Evolutionary conservation across 2,888 invertebrate species (phyloP).

Genomic region (Polyommatus icarus): DNA sequence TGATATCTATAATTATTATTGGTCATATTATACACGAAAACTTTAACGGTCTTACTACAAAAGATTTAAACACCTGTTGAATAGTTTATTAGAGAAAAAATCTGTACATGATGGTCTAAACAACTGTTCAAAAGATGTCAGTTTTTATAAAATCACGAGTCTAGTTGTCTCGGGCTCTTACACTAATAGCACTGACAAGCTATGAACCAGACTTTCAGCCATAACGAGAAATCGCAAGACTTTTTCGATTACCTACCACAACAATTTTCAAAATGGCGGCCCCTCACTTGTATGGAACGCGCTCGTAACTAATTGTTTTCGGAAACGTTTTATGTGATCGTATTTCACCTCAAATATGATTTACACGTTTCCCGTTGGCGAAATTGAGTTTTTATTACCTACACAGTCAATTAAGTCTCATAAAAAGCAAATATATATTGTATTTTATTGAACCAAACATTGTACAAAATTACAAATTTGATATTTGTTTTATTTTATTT

Average conservation of each 20-base stretch:
- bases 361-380: slow-evolving; percentile 60
- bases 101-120: no score
- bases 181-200: not conserved
- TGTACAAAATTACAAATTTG: not conserved
- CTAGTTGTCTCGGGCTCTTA: no score
- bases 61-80: no score
- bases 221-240: not conserved
- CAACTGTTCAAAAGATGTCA: no score
- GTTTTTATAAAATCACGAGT: no score
- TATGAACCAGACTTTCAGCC: not conserved
- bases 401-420: slow-evolving; percentile 12
- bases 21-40: no score
- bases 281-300: slow-evolving; percentile 56
- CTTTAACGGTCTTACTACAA: no score
- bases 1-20: no score
- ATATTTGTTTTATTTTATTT: not conserved
- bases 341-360: slow-evolving; percentile 78
- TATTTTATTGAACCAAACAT: not conserved
- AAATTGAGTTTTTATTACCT: slow-evolving; percentile 40
- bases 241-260: not conserved
- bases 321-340: slow-evolving; percentile 78
- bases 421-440: not conserved
- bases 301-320: slow-evolving; percentile 78
- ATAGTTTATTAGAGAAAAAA: no score
- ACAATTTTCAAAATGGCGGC: slow-evolving; percentile 2